phyloP scores from a whole-genome alignment of 2,888 invertebrate species.

The Nebria brevicollis region DNA sequence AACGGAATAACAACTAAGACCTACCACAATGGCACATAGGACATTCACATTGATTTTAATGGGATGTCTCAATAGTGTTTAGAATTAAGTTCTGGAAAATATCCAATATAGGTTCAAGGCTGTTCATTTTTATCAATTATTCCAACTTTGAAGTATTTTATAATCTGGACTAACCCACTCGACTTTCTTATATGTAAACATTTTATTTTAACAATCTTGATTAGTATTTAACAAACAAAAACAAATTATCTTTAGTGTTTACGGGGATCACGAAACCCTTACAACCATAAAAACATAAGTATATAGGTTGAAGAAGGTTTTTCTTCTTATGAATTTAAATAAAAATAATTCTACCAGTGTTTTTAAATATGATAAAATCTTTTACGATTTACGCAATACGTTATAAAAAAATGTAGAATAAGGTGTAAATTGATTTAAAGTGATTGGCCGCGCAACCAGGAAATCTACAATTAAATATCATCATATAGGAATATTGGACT shows the following conservation, averaged over 20 bases:
- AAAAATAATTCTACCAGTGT: no score
- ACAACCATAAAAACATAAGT: no score
- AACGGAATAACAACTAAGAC: background rate
- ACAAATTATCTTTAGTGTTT: no score
- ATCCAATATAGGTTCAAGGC: background rate
- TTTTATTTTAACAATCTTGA: background rate
- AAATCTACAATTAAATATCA: background rate
- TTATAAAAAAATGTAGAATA: background rate
- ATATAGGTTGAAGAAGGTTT: no score
- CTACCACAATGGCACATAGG: background rate
- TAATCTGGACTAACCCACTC: background rate
- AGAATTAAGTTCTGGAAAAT: background rate
- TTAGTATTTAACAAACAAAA: background rate
- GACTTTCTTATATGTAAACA: background rate
- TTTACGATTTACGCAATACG: background rate
- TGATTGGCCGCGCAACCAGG: background rate
- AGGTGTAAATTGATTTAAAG: constrained; percentile 1
- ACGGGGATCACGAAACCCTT: no score
- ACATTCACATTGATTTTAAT: background rate
- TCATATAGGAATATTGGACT: background rate
- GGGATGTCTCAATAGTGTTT: background rate
- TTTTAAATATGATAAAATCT: no score
- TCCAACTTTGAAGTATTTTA: background rate
- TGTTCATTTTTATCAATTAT: background rate
- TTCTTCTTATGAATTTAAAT: no score